These are phyloP conservation scores for Elgonia sp. DNA, from an alignment of 2,888 invertebrate genomes.

Conservation along the genomic window DNA sequence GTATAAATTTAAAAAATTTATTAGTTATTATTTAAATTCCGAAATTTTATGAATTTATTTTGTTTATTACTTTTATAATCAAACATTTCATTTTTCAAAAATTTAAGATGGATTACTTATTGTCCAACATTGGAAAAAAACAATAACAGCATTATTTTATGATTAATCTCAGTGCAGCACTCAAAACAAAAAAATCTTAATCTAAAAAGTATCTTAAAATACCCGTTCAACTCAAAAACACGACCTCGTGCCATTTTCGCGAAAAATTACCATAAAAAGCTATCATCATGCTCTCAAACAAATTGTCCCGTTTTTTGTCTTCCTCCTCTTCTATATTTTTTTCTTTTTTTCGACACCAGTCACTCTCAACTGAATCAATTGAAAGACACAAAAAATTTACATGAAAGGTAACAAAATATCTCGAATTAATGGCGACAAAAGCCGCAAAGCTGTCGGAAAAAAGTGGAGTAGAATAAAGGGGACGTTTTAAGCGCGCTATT, in stretches of 20 bases:
- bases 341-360: conserved; percentile 16
- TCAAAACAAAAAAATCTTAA: not conserved
- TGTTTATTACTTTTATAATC: too few relatives aligned
- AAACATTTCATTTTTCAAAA: too few relatives aligned
- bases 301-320: conserved; percentile 11
- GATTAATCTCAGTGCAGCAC: too few relatives aligned
- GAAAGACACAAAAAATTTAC: conserved; percentile 16
- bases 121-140: too few relatives aligned
- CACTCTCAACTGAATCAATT: conserved; percentile 20
- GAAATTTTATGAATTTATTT: too few relatives aligned
- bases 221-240: conserved; percentile 4
- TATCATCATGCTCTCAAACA: conserved; percentile 8
- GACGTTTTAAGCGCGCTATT: conserved; percentile 53
- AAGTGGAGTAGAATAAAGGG: conserved; percentile 55
- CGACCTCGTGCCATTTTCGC: conserved; percentile 22
- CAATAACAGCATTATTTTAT: too few relatives aligned
- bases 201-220: not conserved
- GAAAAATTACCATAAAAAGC: conserved; percentile 10
- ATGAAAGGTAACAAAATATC: conserved; percentile 33
- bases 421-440: conserved; percentile 33
- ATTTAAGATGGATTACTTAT: too few relatives aligned
- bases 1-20: too few relatives aligned
- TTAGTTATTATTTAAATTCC: too few relatives aligned
- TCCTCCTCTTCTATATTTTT: too few relatives aligned
- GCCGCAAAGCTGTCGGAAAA: conserved; percentile 31